Percentiles rank a stretch among this genome's conserved stretches.
phyloP scores from a whole-genome alignment of 35 echinoderm and acorn worm species.

The Nesometra sesokonis region DNA sequence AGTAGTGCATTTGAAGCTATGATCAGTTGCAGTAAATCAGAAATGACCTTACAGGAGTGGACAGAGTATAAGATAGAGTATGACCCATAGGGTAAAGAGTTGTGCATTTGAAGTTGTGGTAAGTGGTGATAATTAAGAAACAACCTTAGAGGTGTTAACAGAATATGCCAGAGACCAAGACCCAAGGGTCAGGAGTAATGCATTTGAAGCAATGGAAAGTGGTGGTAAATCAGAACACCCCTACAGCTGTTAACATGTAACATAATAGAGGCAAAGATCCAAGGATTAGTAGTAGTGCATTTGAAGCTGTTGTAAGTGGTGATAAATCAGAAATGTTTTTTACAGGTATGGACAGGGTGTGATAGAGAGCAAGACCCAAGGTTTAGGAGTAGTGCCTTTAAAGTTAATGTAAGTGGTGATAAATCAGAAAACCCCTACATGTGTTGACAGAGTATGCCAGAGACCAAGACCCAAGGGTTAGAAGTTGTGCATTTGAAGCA shows the following conservation, averaged over 20 bases:
- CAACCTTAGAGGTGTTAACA: conserved; percentile 45
- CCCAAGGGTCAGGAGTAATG: conserved; percentile 67
- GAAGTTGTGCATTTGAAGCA: conserved; percentile 56
- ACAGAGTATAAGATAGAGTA: conserved; percentile 59
- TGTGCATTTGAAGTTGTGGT: conserved; percentile 75
- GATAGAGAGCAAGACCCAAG: too few relatives aligned
- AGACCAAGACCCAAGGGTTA: conserved; percentile 83
- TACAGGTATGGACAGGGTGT: conserved; percentile 49
- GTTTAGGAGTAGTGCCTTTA: background rate
- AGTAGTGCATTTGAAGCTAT: conserved; percentile 62
- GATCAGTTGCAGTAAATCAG: conserved; percentile 48
- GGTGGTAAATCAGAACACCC: too few relatives aligned
- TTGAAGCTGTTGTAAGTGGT: too few relatives aligned
- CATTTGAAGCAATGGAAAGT: conserved; percentile 73
- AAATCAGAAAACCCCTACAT: conserved; percentile 37
- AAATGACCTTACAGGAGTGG: conserved; percentile 34
- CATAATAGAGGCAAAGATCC: too few relatives aligned
- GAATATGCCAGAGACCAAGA: conserved; percentile 73
- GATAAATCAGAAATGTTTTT: conserved; percentile 32
- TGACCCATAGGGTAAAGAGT: conserved; percentile 73
- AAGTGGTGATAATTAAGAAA: conserved; percentile 26
- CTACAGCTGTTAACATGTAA: too few relatives aligned
- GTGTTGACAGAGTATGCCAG: conserved; percentile 55
- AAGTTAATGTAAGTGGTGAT: conserved; percentile 22
- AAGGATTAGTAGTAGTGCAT: too few relatives aligned